phyloP scores from a whole-genome alignment of 37 sponge, comb jelly and placozoan species.

The Lycopodina hypogea region DNA sequence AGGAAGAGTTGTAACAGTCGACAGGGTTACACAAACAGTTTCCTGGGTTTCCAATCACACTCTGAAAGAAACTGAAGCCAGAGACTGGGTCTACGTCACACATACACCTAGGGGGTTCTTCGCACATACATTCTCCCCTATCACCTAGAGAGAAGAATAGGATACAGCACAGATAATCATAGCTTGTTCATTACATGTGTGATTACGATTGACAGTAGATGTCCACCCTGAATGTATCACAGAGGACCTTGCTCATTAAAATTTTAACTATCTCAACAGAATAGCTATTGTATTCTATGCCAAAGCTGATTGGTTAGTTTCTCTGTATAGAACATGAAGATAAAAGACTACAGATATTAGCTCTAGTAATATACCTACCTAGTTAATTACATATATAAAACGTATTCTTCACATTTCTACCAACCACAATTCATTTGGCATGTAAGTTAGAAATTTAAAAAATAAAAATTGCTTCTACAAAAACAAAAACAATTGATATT shows the following conservation, averaged over 20 bases:
- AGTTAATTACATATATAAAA: neutral
- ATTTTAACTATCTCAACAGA: too few species aligned
- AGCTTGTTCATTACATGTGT: too few species aligned
- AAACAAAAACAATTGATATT: neutral
- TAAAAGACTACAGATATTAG: neutral
- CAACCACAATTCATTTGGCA: neutral
- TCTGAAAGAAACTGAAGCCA: neutral
- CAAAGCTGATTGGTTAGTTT: too few species aligned
- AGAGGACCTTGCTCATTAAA: too few species aligned
- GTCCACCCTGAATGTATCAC: too few species aligned
- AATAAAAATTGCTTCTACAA: neutral
- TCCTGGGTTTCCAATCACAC: neutral
- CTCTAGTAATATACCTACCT: neutral
- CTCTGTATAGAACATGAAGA: too few species aligned
- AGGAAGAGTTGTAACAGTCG: neutral
- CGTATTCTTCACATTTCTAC: too few species aligned
- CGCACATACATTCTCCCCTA: neutral
- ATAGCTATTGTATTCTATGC: too few species aligned
- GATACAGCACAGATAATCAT: neutral
- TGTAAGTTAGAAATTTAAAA: neutral
- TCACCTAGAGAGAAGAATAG: neutral
- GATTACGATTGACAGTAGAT: too few species aligned
- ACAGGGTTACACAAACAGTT: constrained; percentile 10
- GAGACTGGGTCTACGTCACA: constrained; percentile 5
- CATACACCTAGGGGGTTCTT: neutral